These are phyloP conservation scores for Cromileptes altivelis DNA, from an alignment of 2,113 vertebrate species.

Conservation along the genomic window DNA sequence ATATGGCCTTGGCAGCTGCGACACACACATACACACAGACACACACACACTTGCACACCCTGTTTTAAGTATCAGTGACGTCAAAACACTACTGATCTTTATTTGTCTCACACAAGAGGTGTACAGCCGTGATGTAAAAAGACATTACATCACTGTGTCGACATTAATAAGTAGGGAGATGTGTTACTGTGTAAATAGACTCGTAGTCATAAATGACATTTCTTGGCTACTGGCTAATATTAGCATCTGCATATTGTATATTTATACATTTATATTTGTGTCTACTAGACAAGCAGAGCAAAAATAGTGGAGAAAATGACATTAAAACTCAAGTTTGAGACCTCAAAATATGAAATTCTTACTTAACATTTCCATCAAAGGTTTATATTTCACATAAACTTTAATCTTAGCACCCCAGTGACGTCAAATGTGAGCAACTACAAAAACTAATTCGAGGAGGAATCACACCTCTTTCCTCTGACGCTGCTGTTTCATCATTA, in stretches of 20 bases:
- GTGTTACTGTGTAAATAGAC: constrained; percentile 36
- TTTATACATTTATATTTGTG: neutral
- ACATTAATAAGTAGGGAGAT: neutral
- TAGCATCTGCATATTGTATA: neutral
- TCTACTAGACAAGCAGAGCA: neutral
- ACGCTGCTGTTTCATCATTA: neutral
- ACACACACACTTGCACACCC: constrained; percentile 20
- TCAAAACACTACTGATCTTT: constrained; percentile 34
- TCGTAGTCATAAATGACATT: constrained; percentile 24
- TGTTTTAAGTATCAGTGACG: constrained; percentile 34
- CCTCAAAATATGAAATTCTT: neutral
- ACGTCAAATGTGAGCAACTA: neutral
- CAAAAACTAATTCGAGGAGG: neutral
- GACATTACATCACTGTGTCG: constrained; percentile 24
- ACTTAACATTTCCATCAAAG: neutral
- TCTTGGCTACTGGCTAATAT: neutral
- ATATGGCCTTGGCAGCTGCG: constrained; percentile 49
- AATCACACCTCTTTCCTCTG: neutral
- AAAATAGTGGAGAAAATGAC: neutral
- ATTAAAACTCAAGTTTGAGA: neutral
- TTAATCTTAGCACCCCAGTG: neutral
- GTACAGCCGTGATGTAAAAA: constrained; percentile 18
- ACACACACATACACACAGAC: neutral
- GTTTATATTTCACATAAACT: neutral
- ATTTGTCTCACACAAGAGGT: constrained; percentile 13